A percentile compares a stretch with the other conserved stretches of the same genome.
phyloP scores from a whole-genome alignment of 2,797 vertebrate species.

The Tachyglossus aculeatus region DNA sequence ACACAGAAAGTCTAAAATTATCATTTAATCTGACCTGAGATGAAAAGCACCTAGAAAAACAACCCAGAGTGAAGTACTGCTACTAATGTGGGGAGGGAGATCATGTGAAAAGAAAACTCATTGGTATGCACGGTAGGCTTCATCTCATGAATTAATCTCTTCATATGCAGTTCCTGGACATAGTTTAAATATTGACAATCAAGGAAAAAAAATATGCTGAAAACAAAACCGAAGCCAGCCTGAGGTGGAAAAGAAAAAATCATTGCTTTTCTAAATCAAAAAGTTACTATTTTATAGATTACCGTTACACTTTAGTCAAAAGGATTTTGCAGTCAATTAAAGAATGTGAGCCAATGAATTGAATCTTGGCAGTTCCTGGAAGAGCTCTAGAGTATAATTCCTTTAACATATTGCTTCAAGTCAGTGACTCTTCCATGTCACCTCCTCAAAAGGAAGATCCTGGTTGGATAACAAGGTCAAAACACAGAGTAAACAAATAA shows the following conservation, averaged over 20 bases:
- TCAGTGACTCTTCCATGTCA: background rate
- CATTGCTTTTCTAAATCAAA: constrained; percentile 14
- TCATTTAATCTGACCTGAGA: too few relatives aligned
- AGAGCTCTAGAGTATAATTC: background rate
- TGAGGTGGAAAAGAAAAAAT: constrained; percentile 19
- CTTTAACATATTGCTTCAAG: background rate
- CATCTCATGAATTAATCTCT: constrained; percentile 3
- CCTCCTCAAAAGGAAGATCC: background rate
- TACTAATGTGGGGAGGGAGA: background rate
- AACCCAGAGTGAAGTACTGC: background rate
- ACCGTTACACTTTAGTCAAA: background rate
- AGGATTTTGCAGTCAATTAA: constrained; percentile 12
- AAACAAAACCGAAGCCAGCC: background rate
- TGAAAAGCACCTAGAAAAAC: background rate
- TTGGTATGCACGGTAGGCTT: background rate
- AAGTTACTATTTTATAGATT: constrained; percentile 12
- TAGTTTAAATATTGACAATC: constrained; percentile 31
- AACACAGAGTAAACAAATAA: background rate
- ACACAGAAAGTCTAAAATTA: too few relatives aligned
- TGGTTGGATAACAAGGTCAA: background rate
- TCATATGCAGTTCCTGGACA: background rate
- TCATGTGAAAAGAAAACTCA: background rate
- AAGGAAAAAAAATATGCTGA: background rate
- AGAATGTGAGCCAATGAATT: background rate
- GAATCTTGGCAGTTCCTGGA: background rate